Evolutionary conservation across 2,113 vertebrate species (phyloP), one percentile per base, ranked within the genome.

Genomic region (Ceyx margarethae): DNA sequence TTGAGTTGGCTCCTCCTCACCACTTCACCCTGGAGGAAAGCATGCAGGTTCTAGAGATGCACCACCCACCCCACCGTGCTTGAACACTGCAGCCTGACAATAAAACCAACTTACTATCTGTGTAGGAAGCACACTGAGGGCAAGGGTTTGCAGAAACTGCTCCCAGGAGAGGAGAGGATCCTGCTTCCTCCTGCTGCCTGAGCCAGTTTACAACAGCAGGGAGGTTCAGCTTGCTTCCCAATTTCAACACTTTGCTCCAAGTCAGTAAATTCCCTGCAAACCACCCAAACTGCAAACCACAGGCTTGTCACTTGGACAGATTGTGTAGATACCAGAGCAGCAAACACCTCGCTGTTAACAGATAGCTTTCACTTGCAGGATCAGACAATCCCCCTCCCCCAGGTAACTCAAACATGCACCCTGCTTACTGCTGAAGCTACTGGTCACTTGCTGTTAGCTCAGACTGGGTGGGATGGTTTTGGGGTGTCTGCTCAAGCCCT

Each of bases 51-150:
- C 40, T 29, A 33, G 48, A 43, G 64, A 65, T 12, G 29, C 37
- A 40, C 5, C 45, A 23, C 37, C 16, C 2, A 2, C n/a, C 46
- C 29, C 21, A 4, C 40, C 17, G 20, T 7, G 31, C 50, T 76
- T 2, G 2, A 79, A 20, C 8, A 25, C 18, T 17, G 1, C 6
- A 81, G 48, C 33, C n/a, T 18, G 42, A n/a, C 40, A 45, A 17
- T 5, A 33, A 78, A 89, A 43, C 21, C 64, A 77, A 46, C 26
- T 48, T 23, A 25, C 12, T 26, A 1, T 1, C 5, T 0, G 0
- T 9, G 8, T 8, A 31, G 21, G 14, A 21, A 68, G 42, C 51
- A 56, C 23, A 19, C 16, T 6, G 7, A 50, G 25, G 33, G 37
- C 75, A 82, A 8, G 0, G 0, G n/a, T 42, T 57, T 31, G 69